These are phyloP conservation scores for Galerucella calmariensis DNA, from an alignment of 2,888 invertebrate species.

Conservation along the genomic window DNA sequence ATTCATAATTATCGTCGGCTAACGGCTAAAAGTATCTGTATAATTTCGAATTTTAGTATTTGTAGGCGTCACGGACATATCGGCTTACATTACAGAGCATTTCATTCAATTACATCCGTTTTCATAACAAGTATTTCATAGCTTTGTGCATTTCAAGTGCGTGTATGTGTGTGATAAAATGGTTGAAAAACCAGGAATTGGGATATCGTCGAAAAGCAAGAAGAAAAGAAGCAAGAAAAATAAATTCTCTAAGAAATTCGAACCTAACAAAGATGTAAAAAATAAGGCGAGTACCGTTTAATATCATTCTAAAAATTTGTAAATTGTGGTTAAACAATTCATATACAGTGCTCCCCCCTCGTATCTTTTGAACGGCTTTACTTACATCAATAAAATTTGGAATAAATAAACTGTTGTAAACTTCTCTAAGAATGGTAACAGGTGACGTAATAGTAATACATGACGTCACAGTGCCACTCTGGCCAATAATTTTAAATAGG, in stretches of 20 bases:
- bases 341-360: too few relatives aligned
- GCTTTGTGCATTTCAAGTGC: neutral
- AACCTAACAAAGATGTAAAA: slow-evolving; percentile 33
- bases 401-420: too few relatives aligned
- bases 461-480: too few relatives aligned
- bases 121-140: neutral
- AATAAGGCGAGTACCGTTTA: slow-evolving; percentile 35
- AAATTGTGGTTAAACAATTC: too few relatives aligned
- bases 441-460: too few relatives aligned
- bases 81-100: slow-evolving; percentile 12
- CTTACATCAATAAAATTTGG: too few relatives aligned
- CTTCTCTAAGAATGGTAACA: too few relatives aligned
- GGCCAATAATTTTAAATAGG: too few relatives aligned
- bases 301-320: too few relatives aligned
- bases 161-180: neutral
- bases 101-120: slow-evolving; percentile 1
- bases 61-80: neutral
- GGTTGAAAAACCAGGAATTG: slow-evolving; percentile 12
- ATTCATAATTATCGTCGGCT: too few relatives aligned
- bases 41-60: neutral
- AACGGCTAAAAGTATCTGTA: too few relatives aligned
- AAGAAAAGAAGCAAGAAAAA: slow-evolving; percentile 9
- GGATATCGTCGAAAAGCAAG: neutral
- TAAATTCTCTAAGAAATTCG: slow-evolving; percentile 24
- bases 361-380: too few relatives aligned